Percentiles rank a stretch among this genome's conserved stretches.
These are phyloP conservation scores for Auanema sp. DNA, from an alignment of 2,888 invertebrate genomes.

Conservation along the genomic window DNA sequence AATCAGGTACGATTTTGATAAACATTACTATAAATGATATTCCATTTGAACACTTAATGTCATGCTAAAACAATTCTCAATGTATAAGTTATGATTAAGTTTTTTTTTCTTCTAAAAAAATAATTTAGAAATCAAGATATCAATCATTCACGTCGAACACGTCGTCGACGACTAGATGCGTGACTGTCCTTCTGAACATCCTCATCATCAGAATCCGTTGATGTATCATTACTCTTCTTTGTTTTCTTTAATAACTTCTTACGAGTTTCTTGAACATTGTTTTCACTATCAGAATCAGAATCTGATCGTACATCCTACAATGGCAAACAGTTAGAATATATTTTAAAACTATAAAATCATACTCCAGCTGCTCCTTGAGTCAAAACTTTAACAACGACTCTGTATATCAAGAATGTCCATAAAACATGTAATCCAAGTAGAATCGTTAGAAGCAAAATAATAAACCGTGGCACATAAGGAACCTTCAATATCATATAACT, in stretches of 20 bases:
- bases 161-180: constrained; percentile 15
- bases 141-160: constrained; percentile 16
- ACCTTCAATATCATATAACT: constrained; percentile 22
- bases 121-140: no score
- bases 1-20: not conserved
- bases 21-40: constrained; percentile 6
- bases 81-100: no score
- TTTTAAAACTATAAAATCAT: not conserved
- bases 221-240: constrained; percentile 5
- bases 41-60: constrained; percentile 2
- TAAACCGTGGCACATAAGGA: constrained; percentile 56
- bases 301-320: constrained; percentile 26
- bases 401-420: constrained; percentile 58
- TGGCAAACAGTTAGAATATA: not conserved
- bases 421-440: constrained; percentile 56
- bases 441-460: constrained; percentile 47
- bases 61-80: not conserved
- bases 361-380: constrained; percentile 37
- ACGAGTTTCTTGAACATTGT: constrained; percentile 23
- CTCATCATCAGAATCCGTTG: constrained; percentile 28
- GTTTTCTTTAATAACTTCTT: constrained; percentile 23
- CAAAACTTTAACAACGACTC: constrained; percentile 28
- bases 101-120: no score
- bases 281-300: constrained; percentile 41
- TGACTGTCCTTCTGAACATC: constrained; percentile 13